Base-by-base conservation (phyloP, 2,797 vertebrate genomes). In the Poeciliopsis infans region DNA sequence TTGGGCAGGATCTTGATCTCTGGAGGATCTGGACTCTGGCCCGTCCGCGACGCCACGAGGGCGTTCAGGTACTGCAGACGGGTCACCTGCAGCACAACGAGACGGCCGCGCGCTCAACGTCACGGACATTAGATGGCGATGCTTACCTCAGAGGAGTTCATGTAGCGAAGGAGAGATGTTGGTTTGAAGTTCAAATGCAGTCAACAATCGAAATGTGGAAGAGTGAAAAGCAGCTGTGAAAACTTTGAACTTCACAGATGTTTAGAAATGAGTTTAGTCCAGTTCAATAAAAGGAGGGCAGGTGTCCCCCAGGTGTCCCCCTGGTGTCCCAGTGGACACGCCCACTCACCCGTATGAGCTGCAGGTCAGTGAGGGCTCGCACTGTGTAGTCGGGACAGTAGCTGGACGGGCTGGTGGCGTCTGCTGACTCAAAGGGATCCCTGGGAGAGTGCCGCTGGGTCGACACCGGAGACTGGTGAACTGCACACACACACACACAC, bases 351-450 rank as follows among this genome's bases (percentile, higher is more conserved):
- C 97, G 96, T 87, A 98, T 96, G 84, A 97, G 93, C 95, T 98
- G 97, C 88, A 98, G 94, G 90, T 98, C 97, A 0, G 96, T 97
- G 46, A 98, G 97, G 4, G 97, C 97, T 83, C 97, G 94, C 86
- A 98, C 97, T 5, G 97, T 98, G 95, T 98, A 98, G 95, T 98
- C 97, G 0, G 97, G 97, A 90, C 97, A 97, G 71, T 98, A 98
- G 1, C 94, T 93, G 76, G 95, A 94, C 10, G 95, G 95, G 86
- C 93, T 95, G 28, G 95, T 85, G 2, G 95, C 95, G 0, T 97
- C 97, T 0, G 91, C 87, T 5, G 95, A 80, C 73, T 97, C 97
- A 0, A 95, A 95, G 1, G 94, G 95, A 78, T 97, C 97, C 16
- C 91, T 93, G 43, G 93, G 92, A 61, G 93, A 88, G 39, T 91